A percentile compares a stretch with the other conserved stretches of the same genome.
Conservation (phyloP, 2,797 vertebrate genomes). For the Anabas testudineus region DNA sequence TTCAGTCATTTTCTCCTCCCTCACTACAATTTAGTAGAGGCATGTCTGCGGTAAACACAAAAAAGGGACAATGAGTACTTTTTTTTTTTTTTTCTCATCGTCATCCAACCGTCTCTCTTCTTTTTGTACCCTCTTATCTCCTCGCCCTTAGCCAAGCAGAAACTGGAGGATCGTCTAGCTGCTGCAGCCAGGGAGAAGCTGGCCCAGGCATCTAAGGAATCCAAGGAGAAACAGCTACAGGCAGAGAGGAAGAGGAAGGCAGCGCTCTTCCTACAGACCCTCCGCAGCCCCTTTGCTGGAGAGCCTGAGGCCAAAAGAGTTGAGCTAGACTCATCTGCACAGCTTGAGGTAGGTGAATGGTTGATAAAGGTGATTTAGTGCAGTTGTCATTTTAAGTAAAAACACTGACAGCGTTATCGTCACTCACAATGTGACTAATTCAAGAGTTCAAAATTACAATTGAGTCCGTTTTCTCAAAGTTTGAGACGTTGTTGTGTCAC, state of each 20-base stretch:
- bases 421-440: background rate
- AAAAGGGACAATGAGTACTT: background rate
- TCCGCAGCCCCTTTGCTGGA: conserved; percentile 85
- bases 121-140: conserved; percentile 39
- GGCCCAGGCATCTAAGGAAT: conserved; percentile 97
- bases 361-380: background rate
- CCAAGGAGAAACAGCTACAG: conserved; percentile 98
- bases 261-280: conserved; percentile 93
- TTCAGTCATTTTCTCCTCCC: background rate
- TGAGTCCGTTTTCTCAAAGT: too few relatives aligned
- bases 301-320: conserved; percentile 88
- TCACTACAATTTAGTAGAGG: background rate
- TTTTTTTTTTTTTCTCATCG: conserved; percentile 9
- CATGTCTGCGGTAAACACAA: conserved; percentile 6
- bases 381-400: conserved; percentile 2
- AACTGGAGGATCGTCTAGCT: conserved; percentile 95
- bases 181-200: conserved; percentile 97
- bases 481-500: too few relatives aligned
- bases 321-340: conserved; percentile 83
- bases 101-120: conserved; percentile 29
- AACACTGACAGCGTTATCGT: too few relatives aligned
- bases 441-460: too few relatives aligned
- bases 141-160: conserved; percentile 91
- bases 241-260: conserved; percentile 97
- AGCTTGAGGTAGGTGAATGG: conserved; percentile 82